These are phyloP conservation scores for Axea sp. DNA, from an alignment of 2,888 invertebrate species.

Conservation along the genomic window DNA sequence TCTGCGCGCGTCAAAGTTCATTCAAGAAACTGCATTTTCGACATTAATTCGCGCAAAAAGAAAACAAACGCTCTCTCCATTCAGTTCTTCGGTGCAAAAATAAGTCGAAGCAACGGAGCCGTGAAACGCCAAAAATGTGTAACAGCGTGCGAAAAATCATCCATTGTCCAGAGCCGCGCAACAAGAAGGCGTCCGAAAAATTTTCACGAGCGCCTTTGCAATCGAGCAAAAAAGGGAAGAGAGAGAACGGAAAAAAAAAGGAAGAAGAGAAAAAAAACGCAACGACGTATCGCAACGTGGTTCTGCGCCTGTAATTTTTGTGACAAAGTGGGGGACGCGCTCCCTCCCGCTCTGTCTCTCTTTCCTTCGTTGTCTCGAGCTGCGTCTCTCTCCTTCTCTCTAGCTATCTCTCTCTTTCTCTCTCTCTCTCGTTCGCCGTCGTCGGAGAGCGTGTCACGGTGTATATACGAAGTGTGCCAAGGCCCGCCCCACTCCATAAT, in stretches of 20 bases:
- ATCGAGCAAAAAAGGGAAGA: constrained; percentile 3
- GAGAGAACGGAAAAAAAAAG: too few species aligned
- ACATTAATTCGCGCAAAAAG: too few species aligned
- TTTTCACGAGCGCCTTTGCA: constrained; percentile 10
- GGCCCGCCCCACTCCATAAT: constrained; percentile 74
- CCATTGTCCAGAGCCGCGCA: too few species aligned
- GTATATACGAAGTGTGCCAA: constrained; percentile 77
- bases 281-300: constrained; percentile 20
- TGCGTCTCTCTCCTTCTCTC: constrained; percentile 46
- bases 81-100: too few species aligned
- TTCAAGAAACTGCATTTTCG: too few species aligned
- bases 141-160: not conserved
- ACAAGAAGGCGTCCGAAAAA: too few species aligned
- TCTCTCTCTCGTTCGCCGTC: constrained; percentile 63
- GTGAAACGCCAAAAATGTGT: too few species aligned
- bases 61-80: too few species aligned
- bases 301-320: constrained; percentile 53
- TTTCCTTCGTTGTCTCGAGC: constrained; percentile 34
- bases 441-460: constrained; percentile 69
- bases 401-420: constrained; percentile 52
- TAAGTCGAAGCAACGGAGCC: too few species aligned
- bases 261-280: constrained; percentile 8
- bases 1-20: too few species aligned
- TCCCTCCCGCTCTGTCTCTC: constrained; percentile 45
- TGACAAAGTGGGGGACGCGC: constrained; percentile 35